Conservation (phyloP, 2,113 vertebrate species). For the Lagopus muta region DNA sequence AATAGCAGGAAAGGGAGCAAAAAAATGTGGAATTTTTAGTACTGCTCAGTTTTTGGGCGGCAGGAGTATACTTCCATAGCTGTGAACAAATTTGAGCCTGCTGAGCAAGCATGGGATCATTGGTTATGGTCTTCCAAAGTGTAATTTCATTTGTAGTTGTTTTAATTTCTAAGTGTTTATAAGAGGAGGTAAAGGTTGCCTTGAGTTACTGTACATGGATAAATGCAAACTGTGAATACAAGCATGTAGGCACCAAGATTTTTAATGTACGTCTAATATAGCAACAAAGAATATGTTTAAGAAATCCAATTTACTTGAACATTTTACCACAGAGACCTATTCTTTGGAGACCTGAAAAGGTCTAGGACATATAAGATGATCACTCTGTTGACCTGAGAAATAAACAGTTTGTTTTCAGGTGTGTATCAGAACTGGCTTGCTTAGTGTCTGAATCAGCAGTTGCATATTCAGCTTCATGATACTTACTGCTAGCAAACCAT, state of each 20-base stretch:
- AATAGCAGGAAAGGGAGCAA: neutral
- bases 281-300: neutral
- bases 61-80: neutral
- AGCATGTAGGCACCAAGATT: neutral
- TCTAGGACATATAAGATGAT: neutral
- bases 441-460: neutral
- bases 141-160: neutral
- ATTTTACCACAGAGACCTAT: neutral
- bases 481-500: neutral
- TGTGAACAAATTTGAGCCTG: neutral
- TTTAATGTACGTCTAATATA: neutral
- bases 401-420: neutral
- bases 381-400: neutral
- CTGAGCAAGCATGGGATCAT: neutral
- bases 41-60: neutral
- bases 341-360: neutral
- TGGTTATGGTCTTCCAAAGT: neutral
- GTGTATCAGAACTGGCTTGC: neutral
- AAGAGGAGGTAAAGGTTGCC: neutral
- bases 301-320: neutral
- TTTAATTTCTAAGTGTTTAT: neutral
- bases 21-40: neutral
- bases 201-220: neutral
- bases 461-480: neutral
- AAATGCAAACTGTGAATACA: neutral